Base-by-base conservation (phyloP, 2,888 invertebrate species). In the Meta bourneti region DNA sequence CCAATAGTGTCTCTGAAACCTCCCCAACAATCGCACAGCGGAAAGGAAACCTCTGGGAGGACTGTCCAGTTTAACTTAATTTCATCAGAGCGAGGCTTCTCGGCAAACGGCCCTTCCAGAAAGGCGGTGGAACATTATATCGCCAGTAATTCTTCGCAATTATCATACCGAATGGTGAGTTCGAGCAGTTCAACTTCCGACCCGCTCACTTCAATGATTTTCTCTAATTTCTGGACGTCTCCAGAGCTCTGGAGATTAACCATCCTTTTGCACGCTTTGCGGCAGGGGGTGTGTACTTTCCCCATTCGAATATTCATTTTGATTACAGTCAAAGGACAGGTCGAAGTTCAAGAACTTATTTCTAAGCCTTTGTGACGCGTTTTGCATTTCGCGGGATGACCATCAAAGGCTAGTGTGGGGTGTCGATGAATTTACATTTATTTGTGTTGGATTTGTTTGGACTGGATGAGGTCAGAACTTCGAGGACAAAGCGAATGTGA, bases 281-380 rank as follows among this genome's bases (percentile, higher is more conserved):
- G 20, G 8, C 54, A 54, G 34, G 54, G 20, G 61, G 8, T 1
- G 70, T 6, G 11, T 19, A 61, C 52, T 84, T 75, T 75, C 54
- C 75, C 61, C 75, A 0, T 52, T 52, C n/a, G 51, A 72, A 84
- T 84, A 84, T 84, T 84, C 84, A 61, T 84, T 84, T 48, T 84
- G 48, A 72, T 84, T 74, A 34, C 11, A 74, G 84, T 75, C 74
- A 84, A 84, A 84, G 84, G 84, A 84, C 84, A 61, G 75, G 74
- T 84, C 84, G 75, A n/a, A 52, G 84, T 84, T 84, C 84, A 84
- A 75, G 84, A 75, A 75, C 84, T 84, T 61, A 75, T 84, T 84
- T 75, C 75, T 20, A 82, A 20, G 81, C 54, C 54, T 61, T 61
- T 61, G 61, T 61, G 61, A 11, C 20, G 7, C 51, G 51, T 9